phyloP scores from a whole-genome alignment of 2,113 vertebrate genomes.

The Gavia stellata region DNA sequence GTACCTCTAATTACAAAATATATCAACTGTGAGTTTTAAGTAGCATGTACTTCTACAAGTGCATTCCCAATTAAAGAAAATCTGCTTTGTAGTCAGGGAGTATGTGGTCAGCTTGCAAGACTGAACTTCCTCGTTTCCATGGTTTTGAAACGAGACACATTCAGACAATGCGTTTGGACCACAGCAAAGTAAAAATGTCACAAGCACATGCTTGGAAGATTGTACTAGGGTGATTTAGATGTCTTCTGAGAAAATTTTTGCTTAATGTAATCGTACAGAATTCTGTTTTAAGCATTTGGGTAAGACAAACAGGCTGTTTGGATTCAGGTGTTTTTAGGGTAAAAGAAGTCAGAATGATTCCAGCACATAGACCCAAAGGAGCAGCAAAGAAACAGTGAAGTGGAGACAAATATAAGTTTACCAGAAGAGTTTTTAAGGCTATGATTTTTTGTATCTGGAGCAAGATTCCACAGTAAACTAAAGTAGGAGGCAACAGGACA shows the following conservation, averaged over 20 bases:
- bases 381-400: background rate
- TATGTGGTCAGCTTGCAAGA: background rate
- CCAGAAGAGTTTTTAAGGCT: background rate
- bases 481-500: background rate
- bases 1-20: background rate
- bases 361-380: background rate
- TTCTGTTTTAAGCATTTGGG: background rate
- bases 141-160: background rate
- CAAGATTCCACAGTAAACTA: background rate
- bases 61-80: background rate
- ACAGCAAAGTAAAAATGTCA: background rate
- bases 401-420: background rate
- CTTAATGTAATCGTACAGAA: background rate
- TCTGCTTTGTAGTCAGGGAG: background rate
- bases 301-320: background rate
- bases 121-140: background rate
- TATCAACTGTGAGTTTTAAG: background rate
- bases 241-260: background rate
- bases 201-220: background rate
- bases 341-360: background rate
- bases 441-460: background rate
- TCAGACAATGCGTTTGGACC: accelerated
- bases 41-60: background rate
- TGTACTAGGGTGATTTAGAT: background rate
- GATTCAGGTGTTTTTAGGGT: background rate